Conservation (phyloP, 1,140 invertebrate genomes). For the Tenebrio molitor region DNA sequence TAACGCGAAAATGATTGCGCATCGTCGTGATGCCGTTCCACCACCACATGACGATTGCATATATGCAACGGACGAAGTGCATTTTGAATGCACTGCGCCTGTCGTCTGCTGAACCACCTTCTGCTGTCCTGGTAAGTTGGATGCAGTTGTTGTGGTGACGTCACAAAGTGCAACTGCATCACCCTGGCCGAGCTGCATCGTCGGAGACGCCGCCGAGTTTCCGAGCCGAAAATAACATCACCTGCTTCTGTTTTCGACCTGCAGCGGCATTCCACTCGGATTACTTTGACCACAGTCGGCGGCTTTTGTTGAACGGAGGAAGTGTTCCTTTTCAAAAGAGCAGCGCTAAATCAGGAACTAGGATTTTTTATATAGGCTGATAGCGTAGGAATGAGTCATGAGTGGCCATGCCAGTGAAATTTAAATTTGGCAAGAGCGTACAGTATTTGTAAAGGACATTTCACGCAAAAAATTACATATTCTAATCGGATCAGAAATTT, state of each 20-base stretch:
- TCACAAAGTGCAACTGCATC: constrained; percentile 54
- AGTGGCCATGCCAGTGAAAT: not conserved
- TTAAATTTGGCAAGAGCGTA: not conserved
- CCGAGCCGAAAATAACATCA: constrained; percentile 25
- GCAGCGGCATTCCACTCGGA: not conserved
- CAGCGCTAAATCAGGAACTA: no score
- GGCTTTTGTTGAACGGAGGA: no score
- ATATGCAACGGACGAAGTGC: constrained; percentile 21
- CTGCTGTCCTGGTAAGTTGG: constrained; percentile 56
- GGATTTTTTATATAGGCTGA: no score
- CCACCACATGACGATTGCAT: constrained; percentile 6
- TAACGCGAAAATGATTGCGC: constrained; percentile 2
- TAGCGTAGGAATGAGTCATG: no score
- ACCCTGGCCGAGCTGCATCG: not conserved
- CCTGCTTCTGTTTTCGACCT: not conserved
- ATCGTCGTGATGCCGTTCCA: not conserved
- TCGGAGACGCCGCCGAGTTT: constrained; percentile 4
- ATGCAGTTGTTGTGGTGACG: constrained; percentile 54
- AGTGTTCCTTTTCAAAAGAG: no score
- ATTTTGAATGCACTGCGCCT: constrained; percentile 39
- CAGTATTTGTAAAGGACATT: constrained; percentile 2
- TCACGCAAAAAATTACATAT: not conserved
- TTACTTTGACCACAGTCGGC: not conserved
- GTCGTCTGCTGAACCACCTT: constrained; percentile 40
- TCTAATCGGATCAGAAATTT: no score